Evolutionary conservation across 2,797 vertebrate species (phyloP).

Genomic region (Alectoris magna): DNA sequence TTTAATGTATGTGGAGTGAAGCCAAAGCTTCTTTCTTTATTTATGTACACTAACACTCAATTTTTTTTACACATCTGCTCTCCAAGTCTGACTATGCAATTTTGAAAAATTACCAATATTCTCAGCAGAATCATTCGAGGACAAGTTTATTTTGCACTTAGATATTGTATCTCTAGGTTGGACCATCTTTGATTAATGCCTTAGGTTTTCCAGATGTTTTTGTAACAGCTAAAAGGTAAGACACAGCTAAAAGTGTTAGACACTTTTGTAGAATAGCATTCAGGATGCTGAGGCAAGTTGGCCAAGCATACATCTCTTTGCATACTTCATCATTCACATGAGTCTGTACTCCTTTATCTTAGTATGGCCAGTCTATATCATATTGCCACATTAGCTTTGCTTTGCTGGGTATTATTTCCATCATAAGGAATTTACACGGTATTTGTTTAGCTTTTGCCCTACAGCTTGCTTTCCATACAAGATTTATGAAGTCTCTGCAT

Average conservation of each 20-base stretch:
- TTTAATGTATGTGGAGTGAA: constrained; percentile 32
- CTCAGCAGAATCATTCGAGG: not conserved
- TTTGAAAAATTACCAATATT: not conserved
- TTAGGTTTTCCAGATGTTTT: constrained; percentile 7
- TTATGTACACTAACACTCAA: not conserved
- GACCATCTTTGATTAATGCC: not conserved
- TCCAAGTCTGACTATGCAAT: not conserved
- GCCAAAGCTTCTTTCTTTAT: constrained; percentile 46
- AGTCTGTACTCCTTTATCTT: not conserved
- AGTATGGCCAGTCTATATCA: not conserved
- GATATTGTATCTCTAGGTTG: not conserved
- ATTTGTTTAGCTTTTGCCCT: not conserved
- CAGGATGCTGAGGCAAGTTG: not conserved
- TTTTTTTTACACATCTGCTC: not conserved
- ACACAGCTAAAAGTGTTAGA: no score
- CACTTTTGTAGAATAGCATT: not conserved
- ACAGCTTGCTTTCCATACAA: not conserved
- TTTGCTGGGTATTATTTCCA: not conserved
- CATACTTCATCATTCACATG: not conserved
- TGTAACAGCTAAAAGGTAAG: not conserved
- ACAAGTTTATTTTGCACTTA: not conserved
- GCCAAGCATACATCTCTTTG: not conserved
- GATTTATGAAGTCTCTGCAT: not conserved
- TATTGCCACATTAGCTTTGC: not conserved
- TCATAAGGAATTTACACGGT: not conserved